Percentiles rank a stretch among this genome's conserved stretches.
These are phyloP conservation scores for Gorsachius magnificus DNA, from an alignment of 2,797 vertebrate genomes.

Conservation along the genomic window DNA sequence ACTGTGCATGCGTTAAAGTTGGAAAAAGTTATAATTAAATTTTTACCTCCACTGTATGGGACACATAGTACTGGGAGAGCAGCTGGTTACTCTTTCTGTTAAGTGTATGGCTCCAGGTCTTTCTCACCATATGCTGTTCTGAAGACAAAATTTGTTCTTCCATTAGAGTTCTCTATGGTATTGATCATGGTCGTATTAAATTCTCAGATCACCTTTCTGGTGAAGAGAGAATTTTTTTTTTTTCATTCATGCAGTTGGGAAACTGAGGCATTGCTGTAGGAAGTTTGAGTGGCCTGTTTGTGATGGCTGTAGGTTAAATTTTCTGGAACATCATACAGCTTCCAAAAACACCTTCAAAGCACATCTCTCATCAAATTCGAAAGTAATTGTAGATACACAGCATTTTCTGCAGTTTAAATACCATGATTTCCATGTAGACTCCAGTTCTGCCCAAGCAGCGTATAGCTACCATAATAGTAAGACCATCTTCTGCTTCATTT, in stretches of 20 bases:
- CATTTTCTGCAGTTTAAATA: background rate
- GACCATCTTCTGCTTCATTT: background rate
- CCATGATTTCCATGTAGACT: background rate
- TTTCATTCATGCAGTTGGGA: background rate
- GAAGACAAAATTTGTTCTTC: background rate
- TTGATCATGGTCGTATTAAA: background rate
- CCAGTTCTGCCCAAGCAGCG: background rate
- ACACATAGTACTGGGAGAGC: background rate
- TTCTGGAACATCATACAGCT: background rate
- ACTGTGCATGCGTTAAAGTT: background rate
- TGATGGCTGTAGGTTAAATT: background rate
- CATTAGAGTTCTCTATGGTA: background rate
- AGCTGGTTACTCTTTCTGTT: background rate
- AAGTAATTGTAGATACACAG: background rate
- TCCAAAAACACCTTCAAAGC: background rate
- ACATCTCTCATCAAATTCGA: background rate
- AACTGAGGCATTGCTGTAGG: background rate
- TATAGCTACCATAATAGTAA: background rate
- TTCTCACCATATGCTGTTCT: background rate
- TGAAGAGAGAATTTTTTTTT: background rate
- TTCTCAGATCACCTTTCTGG: background rate
- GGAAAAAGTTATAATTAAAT: background rate
- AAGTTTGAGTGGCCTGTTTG: background rate
- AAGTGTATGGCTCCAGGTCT: background rate
- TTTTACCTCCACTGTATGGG: background rate